Percentiles rank a stretch among this genome's conserved stretches.
phyloP scores from a whole-genome alignment of 1,140 invertebrate genomes.

The Myzus persicae region DNA sequence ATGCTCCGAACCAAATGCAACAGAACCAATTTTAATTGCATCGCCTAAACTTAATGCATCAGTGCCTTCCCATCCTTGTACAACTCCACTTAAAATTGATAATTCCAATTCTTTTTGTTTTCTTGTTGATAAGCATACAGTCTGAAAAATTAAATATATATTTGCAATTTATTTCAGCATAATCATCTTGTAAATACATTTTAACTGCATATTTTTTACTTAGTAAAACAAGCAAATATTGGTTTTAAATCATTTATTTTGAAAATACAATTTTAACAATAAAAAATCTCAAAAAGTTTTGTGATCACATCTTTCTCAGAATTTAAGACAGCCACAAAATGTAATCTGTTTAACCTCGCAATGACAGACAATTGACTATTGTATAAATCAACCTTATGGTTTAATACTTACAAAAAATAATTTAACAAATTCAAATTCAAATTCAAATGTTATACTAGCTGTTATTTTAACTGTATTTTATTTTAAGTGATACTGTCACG shows the following conservation, averaged over 20 bases:
- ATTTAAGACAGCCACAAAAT: too few relatives aligned
- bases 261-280: too few relatives aligned
- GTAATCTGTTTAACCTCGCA: too few relatives aligned
- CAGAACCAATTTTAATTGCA: conserved; percentile 86
- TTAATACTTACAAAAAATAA: too few relatives aligned
- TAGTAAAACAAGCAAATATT: not conserved
- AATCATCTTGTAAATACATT: not conserved
- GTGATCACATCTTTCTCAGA: too few relatives aligned
- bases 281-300: too few relatives aligned
- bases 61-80: conserved; percentile 95
- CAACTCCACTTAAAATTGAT: conserved; percentile 90
- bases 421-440: too few relatives aligned
- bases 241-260: not conserved
- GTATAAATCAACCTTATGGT: too few relatives aligned
- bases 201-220: not conserved
- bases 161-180: not conserved
- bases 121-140: conserved; percentile 81
- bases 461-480: not conserved
- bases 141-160: conserved; percentile 67
- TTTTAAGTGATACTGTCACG: too few relatives aligned
- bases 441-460: too few relatives aligned
- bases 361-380: too few relatives aligned
- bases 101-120: conserved; percentile 96
- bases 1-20: conserved; percentile 80
- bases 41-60: conserved; percentile 78